A percentile compares a stretch with the other conserved stretches of the same genome.
These are phyloP conservation scores for Eptesicus fuscus DNA, from an alignment of 2,113 vertebrate species.

Conservation along the genomic window DNA sequence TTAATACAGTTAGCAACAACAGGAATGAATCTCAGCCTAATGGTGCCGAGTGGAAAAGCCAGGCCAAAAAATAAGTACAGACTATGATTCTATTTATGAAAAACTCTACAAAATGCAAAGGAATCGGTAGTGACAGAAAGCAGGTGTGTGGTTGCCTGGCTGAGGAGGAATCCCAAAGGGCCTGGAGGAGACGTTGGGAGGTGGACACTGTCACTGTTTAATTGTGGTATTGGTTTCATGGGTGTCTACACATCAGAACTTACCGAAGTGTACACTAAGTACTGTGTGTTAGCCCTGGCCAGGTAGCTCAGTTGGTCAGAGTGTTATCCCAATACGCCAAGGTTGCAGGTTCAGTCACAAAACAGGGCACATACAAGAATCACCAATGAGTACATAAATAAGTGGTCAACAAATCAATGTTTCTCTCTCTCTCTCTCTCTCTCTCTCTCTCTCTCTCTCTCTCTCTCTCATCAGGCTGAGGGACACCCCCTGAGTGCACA, in stretches of 20 bases:
- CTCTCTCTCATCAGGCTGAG: no score
- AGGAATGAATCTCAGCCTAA: neutral
- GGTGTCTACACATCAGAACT: neutral
- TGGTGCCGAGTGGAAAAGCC: neutral
- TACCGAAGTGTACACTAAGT: neutral
- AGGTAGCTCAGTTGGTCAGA: no score
- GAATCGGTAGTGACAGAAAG: neutral
- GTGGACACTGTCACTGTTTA: neutral
- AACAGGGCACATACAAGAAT: no score
- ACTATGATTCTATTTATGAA: neutral
- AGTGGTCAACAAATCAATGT: no score
- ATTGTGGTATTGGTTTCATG: neutral
- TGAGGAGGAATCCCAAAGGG: accelerated
- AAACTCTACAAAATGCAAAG: neutral
- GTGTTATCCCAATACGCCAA: no score
- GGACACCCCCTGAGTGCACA: no score
- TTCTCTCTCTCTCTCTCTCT: no score
- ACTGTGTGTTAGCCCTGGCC: neutral
- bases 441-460: no score
- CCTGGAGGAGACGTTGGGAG: neutral
- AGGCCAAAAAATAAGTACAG: neutral
- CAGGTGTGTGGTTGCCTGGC: neutral
- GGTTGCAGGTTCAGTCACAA: no score
- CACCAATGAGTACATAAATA: no score
- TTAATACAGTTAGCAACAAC: neutral